Evolutionary conservation across 2,888 invertebrate species (phyloP), one percentile per base, ranked within the genome.

Genomic region (Eudemis profundana): DNA sequence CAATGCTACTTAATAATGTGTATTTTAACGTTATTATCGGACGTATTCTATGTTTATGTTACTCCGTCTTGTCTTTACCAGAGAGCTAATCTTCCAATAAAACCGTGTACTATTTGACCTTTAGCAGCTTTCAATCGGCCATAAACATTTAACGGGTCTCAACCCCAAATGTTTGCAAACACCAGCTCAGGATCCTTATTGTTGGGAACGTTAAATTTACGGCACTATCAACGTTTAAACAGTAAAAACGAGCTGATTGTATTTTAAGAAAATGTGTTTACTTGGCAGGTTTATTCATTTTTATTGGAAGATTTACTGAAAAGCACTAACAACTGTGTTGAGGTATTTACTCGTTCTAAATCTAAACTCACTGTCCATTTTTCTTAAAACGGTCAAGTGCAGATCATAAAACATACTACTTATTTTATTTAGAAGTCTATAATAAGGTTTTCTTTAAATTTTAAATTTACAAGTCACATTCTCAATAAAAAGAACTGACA

Each of bases 111-210:
- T 10, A 4, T 42, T 38, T 38, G 36, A 17, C 38, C 36, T 46
- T 54, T 40, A 27, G 23, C 38, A 36, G 19, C 10, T 19, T 50
- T 50, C 33, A 15, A 50, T 50, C 44, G 44, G 57, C 15, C 5
- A 51, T 64, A 57, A 64, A 64, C 15, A n/a, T 44, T 64, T 64
- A 50, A 57, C 27, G 15, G 15, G 4, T 36, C 17, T 14, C 56
- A 44, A 57, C 56, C 56, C 33, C 50, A 50, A 63, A 51, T 59
- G 44, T 64, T 59, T 64, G 57, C 57, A 44, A 57, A 64, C 36
- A 57, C 42, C 19, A 2, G 38, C 42, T 7, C 29, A 46, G 19
- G 23, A 44, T 36, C 57, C 42, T 51, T 14, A 51, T 57, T 23
- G 46, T 44, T 17, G 36, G 21, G 23, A 19, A 44, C 50, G 44